Base-by-base conservation (phyloP, 2,113 vertebrate species). In the Harpagus bidentatus region DNA sequence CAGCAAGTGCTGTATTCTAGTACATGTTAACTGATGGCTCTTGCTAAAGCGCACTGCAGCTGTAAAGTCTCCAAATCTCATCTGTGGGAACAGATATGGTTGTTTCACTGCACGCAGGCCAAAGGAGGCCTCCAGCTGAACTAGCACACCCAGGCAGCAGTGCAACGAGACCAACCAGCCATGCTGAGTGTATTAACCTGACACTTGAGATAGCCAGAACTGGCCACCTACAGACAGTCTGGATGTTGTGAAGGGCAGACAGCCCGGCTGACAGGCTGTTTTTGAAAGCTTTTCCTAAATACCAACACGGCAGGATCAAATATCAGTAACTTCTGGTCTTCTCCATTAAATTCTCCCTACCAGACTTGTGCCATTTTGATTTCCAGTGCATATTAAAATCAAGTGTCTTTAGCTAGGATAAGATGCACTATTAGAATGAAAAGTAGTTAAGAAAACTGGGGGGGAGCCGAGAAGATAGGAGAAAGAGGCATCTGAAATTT, bases 11-110 rank as follows among this genome's bases (percentile, higher is more conserved):
- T 40, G 40, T 32, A 36, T 43, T 53, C 58, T 69, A 53, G 7
- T 7, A 28, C 2, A 4, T 1, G 1, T 0, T 31, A 34, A 21
- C 43, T 80, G 66, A 55, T 1, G 8, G 56, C 56, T 79, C 43
- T n/a, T 2, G 7, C 69, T 40, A 0, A 56, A 70, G 58, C 14
- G 43, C 56, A 14, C 43, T 61, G 43, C 71, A 83, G 43, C 12
- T 82, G 29, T 6, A 8, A 11, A 21, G 58, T 18, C 28, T 55
- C 72, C 43, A 36, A 16, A 12, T 15, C 8, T 31, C 45, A 42
- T 32, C 59, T 47, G 45, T 48, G 38, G 38, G 18, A 74, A 76
- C 55, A 78, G 65, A 61, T 2, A 0, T 11, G 34, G 69, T 6
- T 11, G 11, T 52, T 69, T n/a, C 36, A 26, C 20, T 22, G 18